Evolutionary conservation across 2,797 vertebrate species (phyloP), one percentile per base, ranked within the genome.

Genomic region (Holocentrus rufus): DNA sequence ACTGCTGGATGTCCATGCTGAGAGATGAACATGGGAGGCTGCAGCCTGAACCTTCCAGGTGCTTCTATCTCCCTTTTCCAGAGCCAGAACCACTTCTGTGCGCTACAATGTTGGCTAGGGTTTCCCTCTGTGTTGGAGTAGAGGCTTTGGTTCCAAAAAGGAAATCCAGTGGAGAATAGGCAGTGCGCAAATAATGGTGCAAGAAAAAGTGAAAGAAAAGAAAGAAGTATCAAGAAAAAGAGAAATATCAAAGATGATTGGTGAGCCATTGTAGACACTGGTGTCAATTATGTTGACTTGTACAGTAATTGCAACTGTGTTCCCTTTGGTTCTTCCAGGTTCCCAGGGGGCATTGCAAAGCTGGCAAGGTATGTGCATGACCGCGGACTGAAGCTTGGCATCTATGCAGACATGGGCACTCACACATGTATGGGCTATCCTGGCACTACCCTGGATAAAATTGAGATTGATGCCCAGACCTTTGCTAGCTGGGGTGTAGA

Each of bases 401-500:
- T 96, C 89, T 96, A 96, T 0, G 93, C 60, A 0, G 94, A 96
- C 87, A 52, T 96, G 77, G 95, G 95, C 23, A 87, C 53, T 7
- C 18, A 72, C 44, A 96, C 95, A 2, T 96, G 95, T 6, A 93
- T 89, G 76, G 94, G 94, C 11, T 96, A 91, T 78, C 94, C 95
- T 0, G 95, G 95, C 53, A 96, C 94, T 44, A 94, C 90, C 0
- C 76, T 96, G 65, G 90, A 94, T 81, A 79, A 22, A 0, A 89
- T 95, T 22, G n/a, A 86, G 27, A 81, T 82, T 20, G 95, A 96
- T 0, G 95, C 95, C 0, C 77, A 89, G 23, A 96, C 94, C 20
- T 96, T 96, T 23, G 95, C 95, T 0, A 81, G 87, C 0, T 96
- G 95, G 95, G 94, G 86, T 3, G 94, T 96, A 53, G 95, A 96